Evolutionary conservation across 2,113 vertebrate species (phyloP), one percentile per base, ranked within the genome.

Genomic region (Percina caprodes): DNA sequence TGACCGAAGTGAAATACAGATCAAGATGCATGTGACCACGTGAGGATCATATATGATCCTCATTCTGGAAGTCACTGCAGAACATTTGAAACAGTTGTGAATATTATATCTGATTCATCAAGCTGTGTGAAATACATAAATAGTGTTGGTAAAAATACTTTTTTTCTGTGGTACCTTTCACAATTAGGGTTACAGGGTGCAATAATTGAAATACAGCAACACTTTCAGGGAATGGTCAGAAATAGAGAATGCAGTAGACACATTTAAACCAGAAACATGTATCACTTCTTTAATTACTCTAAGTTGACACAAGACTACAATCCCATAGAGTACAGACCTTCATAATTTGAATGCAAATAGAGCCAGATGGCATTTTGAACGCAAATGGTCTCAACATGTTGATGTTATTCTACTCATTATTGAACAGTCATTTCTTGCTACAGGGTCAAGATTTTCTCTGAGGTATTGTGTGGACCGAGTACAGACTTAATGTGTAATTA

Each of bases 331-430:
- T 46, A 18, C 13, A 56, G 26, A 45, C 33, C 19, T 74, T 63
- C 72, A 66, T 67, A 15, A 74, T 78, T 58, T 76, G 33, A 83
- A 76, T 82, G 52, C 73, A 83, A 80, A 78, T 59, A 59, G 60
- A 56, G 61, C 56, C 78, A 89, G 84, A 78, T 85, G 81, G 79
- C 72, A 68, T 80, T 39, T 77, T 84, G 67, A 63, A 55, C 69
- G 70, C n/a, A 1, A 66, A 83, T 69, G 30, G 66, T 62, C 74
- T 63, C 66, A 71, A 77, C 55, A 81, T 76, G 74, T 51, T 79
- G 45, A 26, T 60, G 51, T 56, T 88, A 77, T 77, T 83, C 63
- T 60, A 21, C 62, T 71, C 62, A 62, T 73, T 79, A 79, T 54
- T 79, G 70, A 76, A 54, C 63, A 65, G 69, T 59, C 58, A 69